A percentile compares a stretch with the other conserved stretches of the same genome.
These are phyloP conservation scores for Leucosticte australis DNA, from an alignment of 2,113 vertebrate species.

Conservation along the genomic window DNA sequence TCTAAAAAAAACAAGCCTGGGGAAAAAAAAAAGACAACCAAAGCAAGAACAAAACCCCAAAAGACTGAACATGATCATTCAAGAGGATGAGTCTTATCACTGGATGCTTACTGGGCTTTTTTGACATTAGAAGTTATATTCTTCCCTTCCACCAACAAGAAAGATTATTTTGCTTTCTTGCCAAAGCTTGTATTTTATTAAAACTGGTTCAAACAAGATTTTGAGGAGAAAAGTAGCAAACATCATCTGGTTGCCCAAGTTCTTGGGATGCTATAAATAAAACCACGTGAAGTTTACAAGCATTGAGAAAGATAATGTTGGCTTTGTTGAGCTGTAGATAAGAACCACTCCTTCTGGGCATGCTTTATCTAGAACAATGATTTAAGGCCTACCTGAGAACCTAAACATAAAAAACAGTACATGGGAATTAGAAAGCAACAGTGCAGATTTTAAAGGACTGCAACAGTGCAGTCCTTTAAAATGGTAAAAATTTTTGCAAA, in stretches of 20 bases:
- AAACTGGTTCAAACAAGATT: not conserved
- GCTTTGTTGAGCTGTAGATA: slow-evolving; percentile 13
- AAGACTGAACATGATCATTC: not conserved
- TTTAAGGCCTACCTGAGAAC: not conserved
- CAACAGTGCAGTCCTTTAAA: not conserved
- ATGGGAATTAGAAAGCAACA: not conserved
- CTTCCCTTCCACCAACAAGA: not conserved
- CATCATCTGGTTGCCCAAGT: not conserved
- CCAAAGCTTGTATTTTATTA: not conserved
- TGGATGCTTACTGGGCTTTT: not conserved
- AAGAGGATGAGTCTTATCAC: not conserved
- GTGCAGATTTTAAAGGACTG: not conserved
- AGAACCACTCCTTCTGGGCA: slow-evolving; percentile 21
- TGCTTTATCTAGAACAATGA: not conserved
- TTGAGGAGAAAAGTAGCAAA: not conserved
- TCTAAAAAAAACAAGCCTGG: not conserved
- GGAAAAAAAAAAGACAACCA: not conserved
- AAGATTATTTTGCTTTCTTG: not conserved
- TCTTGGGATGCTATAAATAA: slow-evolving; percentile 23
- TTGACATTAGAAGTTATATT: not conserved
- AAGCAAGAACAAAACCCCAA: not conserved
- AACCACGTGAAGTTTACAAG: slow-evolving; percentile 22
- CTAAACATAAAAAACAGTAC: not conserved
- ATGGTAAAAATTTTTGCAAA: not conserved
- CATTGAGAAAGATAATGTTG: not conserved